Conservation (phyloP, 2,113 vertebrate genomes). For the Cisticola juncidis region DNA sequence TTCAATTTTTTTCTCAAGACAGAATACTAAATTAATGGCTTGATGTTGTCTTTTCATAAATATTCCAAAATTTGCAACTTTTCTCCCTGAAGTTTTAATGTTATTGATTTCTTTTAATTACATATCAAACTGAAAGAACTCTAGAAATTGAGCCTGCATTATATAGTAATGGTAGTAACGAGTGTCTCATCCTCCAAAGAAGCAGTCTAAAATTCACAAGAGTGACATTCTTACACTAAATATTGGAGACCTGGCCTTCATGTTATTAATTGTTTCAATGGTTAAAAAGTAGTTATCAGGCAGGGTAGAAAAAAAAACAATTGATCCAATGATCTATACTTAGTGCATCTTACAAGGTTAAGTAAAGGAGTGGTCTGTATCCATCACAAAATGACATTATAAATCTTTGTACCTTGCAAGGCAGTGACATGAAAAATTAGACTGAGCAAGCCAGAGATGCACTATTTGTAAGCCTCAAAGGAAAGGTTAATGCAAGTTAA, state of each 20-base stretch:
- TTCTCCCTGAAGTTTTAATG: neutral
- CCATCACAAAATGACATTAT: constrained; percentile 69
- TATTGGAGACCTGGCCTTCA: neutral
- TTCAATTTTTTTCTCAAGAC: neutral
- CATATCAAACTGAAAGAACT: neutral
- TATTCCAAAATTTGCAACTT: neutral
- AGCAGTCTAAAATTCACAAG: neutral
- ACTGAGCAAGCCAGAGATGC: constrained; percentile 69
- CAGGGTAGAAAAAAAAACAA: constrained; percentile 50
- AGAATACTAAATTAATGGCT: neutral
- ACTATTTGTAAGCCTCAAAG: constrained; percentile 75
- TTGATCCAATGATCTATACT: constrained; percentile 3
- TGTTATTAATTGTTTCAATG: neutral
- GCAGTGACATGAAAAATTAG: constrained; percentile 78
- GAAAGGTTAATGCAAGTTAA: constrained; percentile 83
- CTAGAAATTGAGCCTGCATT: neutral
- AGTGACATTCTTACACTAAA: neutral
- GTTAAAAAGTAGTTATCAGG: constrained; percentile 16
- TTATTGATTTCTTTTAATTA: neutral
- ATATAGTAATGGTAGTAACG: neutral
- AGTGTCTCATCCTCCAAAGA: neutral
- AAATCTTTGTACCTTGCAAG: constrained; percentile 73
- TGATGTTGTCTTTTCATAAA: neutral
- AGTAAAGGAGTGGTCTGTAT: constrained; percentile 64
- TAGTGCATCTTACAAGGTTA: constrained; percentile 49